Evolutionary conservation across 2,888 invertebrate species (phyloP).

Genomic region (Bursaphelenchus okinawaensis): DNA sequence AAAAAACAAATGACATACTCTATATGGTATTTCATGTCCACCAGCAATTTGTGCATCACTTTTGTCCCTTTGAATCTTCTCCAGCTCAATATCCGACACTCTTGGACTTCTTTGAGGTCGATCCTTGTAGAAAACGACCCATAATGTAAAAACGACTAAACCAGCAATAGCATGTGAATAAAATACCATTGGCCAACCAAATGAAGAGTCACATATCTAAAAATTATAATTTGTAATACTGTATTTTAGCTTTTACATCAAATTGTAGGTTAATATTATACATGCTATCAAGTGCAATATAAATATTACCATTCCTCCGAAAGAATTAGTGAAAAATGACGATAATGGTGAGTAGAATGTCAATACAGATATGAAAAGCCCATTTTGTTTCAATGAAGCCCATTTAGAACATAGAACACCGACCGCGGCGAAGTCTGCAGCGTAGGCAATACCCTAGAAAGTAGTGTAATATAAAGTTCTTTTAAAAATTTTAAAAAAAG

Average conservation of each 20-base stretch:
- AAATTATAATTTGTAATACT: too few relatives aligned
- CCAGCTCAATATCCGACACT: slow-evolving; percentile 18
- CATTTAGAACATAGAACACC: slow-evolving; percentile 12
- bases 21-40: slow-evolving; percentile 19
- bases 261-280: too few relatives aligned
- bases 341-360: slow-evolving; percentile 13
- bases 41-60: slow-evolving; percentile 16
- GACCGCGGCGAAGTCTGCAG: slow-evolving; percentile 13
- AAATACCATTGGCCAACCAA: slow-evolving; percentile 31
- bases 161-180: slow-evolving; percentile 25
- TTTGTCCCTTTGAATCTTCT: slow-evolving; percentile 26
- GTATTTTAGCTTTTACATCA: too few relatives aligned
- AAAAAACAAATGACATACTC: background rate
- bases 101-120: slow-evolving; percentile 11
- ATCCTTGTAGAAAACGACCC: slow-evolving; percentile 26
- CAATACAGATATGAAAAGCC: slow-evolving; percentile 9
- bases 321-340: slow-evolving; percentile 9
- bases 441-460: background rate
- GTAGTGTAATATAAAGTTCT: too few relatives aligned
- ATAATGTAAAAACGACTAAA: slow-evolving; percentile 19
- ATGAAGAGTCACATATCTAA: slow-evolving; percentile 20
- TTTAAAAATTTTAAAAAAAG: too few relatives aligned
- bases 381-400: slow-evolving; percentile 14
- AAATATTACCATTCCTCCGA: slow-evolving; percentile 11
- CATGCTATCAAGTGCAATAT: too few relatives aligned